Percentiles rank a stretch among this genome's conserved stretches.
Conservation (phyloP, 64 coral and sea anemone species). For the Montipora sp. region DNA sequence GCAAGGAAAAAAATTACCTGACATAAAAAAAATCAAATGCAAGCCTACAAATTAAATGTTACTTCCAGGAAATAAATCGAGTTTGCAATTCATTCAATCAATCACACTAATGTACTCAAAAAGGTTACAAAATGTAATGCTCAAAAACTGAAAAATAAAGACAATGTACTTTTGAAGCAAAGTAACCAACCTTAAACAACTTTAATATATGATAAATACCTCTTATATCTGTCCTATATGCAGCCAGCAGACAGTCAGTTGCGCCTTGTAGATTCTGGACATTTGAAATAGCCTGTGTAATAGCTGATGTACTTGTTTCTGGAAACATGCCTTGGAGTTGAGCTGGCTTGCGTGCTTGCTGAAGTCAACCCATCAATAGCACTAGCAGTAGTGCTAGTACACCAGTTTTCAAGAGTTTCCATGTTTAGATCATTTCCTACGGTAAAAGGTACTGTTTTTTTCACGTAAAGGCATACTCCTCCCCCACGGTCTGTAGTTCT, state of each 20-base stretch:
- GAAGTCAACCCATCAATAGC: conserved; percentile 23
- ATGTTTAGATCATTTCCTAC: no score
- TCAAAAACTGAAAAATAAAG: conserved; percentile 20
- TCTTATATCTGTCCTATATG: conserved; percentile 7
- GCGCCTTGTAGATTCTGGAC: conserved; percentile 6
- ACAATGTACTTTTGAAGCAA: conserved; percentile 18
- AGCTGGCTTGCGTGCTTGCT: conserved; percentile 3
- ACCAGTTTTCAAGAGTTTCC: no score
- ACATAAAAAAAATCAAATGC: neutral
- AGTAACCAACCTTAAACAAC: conserved; percentile 25
- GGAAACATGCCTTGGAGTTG: conserved; percentile 17
- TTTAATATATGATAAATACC: conserved; percentile 15
- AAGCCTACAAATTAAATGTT: conserved; percentile 5
- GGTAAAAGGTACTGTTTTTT: no score
- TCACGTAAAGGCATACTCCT: no score
- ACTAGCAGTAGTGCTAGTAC: neutral
- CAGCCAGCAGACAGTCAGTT: conserved; percentile 6
- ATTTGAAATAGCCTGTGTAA: conserved; percentile 23
- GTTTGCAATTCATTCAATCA: conserved; percentile 7
- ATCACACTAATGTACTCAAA: neutral
- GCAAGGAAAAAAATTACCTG: neutral
- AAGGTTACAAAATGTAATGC: conserved; percentile 13
- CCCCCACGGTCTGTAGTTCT: no score
- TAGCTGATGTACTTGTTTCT: conserved; percentile 27
- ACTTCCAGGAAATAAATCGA: conserved; percentile 16